These are phyloP conservation scores for Antidorcas marsupialis DNA, from an alignment of 2,113 vertebrate genomes.

Conservation along the genomic window DNA sequence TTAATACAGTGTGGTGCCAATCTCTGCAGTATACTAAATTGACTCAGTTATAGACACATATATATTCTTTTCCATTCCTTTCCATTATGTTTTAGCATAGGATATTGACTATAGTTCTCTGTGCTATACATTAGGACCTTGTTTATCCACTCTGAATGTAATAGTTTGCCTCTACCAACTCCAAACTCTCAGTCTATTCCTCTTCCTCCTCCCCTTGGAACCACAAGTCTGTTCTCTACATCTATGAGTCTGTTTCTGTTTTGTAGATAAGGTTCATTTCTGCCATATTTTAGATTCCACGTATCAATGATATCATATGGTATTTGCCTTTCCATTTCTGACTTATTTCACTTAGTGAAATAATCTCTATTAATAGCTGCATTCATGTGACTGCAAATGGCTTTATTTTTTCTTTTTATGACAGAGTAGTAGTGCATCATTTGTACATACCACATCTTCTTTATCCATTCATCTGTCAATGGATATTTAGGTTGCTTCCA, in stretches of 20 bases:
- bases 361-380: background rate
- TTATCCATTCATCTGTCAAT: background rate
- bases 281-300: background rate
- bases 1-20: background rate
- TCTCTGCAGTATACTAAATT: background rate
- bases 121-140: background rate
- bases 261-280: background rate
- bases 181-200: background rate
- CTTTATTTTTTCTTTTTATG: background rate
- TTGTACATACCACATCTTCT: background rate
- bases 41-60: background rate
- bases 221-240: background rate
- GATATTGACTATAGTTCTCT: background rate
- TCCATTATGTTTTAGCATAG: background rate
- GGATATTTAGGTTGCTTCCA: background rate
- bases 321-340: background rate
- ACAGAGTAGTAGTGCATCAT: rapidly evolving
- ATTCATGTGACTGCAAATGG: background rate
- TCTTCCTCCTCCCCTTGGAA: background rate
- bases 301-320: background rate
- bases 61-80: background rate
- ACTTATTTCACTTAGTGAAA: background rate
- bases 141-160: background rate
- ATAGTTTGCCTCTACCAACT: background rate
- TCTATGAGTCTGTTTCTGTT: background rate